Conservation (phyloP, 2,113 vertebrate species). For the Meleagris gallopavo region DNA sequence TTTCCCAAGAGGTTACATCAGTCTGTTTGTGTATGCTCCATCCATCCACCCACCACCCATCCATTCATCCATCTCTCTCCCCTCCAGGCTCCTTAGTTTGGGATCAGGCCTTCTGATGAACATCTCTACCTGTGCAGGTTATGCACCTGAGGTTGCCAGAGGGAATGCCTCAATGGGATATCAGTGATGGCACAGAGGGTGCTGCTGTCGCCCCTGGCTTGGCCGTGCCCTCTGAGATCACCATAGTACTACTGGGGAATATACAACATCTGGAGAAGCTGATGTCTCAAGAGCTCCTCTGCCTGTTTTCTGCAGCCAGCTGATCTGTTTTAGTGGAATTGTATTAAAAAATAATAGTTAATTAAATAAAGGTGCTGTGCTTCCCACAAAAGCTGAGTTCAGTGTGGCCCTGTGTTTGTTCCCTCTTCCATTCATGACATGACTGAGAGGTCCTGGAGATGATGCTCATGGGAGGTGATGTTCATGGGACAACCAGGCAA, state of each 20-base stretch:
- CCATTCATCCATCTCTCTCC: not conserved
- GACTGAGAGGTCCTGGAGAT: not conserved
- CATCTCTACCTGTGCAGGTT: not conserved
- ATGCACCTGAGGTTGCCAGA: not conserved
- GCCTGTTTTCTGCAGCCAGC: not conserved
- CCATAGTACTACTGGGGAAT: fast-evolving
- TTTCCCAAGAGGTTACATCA: conserved; percentile 72
- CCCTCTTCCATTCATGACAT: not conserved
- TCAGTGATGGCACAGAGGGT: not conserved
- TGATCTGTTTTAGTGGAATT: not conserved
- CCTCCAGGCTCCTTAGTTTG: not conserved
- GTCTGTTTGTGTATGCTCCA: not conserved
- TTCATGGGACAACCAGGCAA: not conserved
- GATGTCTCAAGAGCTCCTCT: not conserved
- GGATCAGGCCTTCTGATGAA: not conserved
- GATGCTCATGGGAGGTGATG: not conserved
- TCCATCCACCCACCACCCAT: not conserved
- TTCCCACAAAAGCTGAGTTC: fast-evolving
- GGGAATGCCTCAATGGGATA: not conserved
- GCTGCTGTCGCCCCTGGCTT: not conserved
- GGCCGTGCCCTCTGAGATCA: not conserved
- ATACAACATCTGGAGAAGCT: not conserved
- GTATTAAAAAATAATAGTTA: not conserved
- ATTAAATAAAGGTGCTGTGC: not conserved
- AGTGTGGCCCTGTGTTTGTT: not conserved